Conservation (phyloP, 2,113 vertebrate genomes). For the Chrysochloris asiatica region DNA sequence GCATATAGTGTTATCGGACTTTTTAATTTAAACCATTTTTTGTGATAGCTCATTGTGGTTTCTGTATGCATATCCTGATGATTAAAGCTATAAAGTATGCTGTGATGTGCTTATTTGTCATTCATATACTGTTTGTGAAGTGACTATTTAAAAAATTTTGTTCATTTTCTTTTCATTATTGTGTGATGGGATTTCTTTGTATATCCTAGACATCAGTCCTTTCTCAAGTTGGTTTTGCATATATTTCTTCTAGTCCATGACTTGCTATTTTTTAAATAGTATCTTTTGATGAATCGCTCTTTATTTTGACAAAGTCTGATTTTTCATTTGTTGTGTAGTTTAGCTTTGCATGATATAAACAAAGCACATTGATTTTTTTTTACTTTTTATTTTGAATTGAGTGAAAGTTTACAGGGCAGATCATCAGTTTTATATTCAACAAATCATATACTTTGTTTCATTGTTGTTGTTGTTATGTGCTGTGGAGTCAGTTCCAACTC, state of each 20-base stretch:
- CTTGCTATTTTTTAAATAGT: conserved; percentile 41
- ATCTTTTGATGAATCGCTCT: conserved; percentile 20
- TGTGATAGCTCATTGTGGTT: not conserved
- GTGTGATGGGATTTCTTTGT: not conserved
- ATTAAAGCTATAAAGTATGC: not conserved
- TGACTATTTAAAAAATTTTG: not conserved
- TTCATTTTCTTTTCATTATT: not conserved
- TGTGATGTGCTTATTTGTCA: not conserved
- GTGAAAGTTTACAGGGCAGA: too few species aligned
- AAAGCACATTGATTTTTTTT: too few species aligned
- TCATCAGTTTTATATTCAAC: too few species aligned
- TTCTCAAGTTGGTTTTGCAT: conserved; percentile 29
- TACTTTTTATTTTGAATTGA: too few species aligned
- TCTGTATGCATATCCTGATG: conserved; percentile 18
- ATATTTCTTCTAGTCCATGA: conserved; percentile 4
- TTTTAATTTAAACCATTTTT: conserved; percentile 24
- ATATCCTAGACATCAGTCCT: not conserved
- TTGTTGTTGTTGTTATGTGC: too few species aligned
- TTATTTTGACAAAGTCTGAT: not conserved
- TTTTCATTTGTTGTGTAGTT: conserved; percentile 47
- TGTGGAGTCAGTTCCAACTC: too few species aligned
- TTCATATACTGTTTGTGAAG: not conserved
- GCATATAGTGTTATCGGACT: not conserved
- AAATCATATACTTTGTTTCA: too few species aligned
- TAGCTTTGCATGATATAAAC: conserved; percentile 4